Percentiles rank a stretch among this genome's conserved stretches.
These are phyloP conservation scores for Volucella inflata DNA, from an alignment of 2,888 invertebrate species.

Conservation along the genomic window DNA sequence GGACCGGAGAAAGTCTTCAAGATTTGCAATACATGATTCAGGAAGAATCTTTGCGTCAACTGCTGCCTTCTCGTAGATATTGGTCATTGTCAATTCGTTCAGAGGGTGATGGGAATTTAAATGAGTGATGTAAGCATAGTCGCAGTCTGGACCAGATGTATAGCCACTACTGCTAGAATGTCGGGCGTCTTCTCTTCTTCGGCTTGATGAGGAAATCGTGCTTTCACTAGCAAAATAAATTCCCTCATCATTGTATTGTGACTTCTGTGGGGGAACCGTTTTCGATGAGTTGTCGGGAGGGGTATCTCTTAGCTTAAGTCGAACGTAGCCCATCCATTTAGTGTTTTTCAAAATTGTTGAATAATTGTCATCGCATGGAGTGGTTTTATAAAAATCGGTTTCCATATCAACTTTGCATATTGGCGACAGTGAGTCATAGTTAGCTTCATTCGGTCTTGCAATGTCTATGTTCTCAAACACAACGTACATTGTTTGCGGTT, in stretches of 20 bases:
- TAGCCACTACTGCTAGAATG: conserved; percentile 52
- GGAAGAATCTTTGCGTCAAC: conserved; percentile 80
- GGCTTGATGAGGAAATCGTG: conserved; percentile 54
- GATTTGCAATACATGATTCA: conserved; percentile 79
- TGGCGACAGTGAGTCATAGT: conserved; percentile 84
- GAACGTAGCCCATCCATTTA: conserved; percentile 82
- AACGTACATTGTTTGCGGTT: conserved; percentile 87
- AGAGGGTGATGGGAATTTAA: conserved; percentile 86
- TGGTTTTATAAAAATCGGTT: conserved; percentile 80
- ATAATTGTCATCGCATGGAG: conserved; percentile 80
- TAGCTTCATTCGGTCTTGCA: conserved; percentile 86
- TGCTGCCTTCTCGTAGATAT: conserved; percentile 45
- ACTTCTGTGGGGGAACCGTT: neutral
- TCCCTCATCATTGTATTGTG: conserved; percentile 28
- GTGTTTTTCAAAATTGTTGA: conserved; percentile 78
- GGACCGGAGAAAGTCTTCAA: conserved; percentile 79
- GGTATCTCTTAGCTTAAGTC: conserved; percentile 80
- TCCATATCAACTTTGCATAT: conserved; percentile 87
- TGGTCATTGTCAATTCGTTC: conserved; percentile 78
- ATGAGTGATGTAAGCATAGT: conserved; percentile 87
- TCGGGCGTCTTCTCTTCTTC: conserved; percentile 28
- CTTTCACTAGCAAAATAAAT: conserved; percentile 59
- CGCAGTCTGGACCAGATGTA: conserved; percentile 79
- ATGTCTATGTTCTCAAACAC: conserved; percentile 91
- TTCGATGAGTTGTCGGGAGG: conserved; percentile 22